These are phyloP conservation scores for Caenorhabditis remanei DNA, from an alignment of 1,140 invertebrate genomes.

Conservation along the genomic window DNA sequence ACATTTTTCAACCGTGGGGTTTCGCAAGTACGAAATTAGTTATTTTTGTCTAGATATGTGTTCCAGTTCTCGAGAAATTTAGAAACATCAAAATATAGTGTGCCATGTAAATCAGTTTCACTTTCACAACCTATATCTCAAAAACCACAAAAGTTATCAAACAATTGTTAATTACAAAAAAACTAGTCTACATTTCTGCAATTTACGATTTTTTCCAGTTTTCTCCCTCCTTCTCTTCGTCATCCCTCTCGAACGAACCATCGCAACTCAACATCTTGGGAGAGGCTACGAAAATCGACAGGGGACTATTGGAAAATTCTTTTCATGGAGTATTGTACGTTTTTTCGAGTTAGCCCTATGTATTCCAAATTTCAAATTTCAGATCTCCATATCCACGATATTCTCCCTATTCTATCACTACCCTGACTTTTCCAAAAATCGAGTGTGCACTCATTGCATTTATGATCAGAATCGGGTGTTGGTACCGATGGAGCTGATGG, in stretches of 20 bases:
- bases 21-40: too few species aligned
- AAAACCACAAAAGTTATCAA: too few species aligned
- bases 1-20: too few species aligned
- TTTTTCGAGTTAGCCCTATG: not conserved
- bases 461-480: constrained; percentile 25
- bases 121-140: too few species aligned
- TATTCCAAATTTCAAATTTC: not conserved
- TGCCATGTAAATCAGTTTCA: too few species aligned
- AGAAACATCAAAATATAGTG: too few species aligned
- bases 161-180: too few species aligned
- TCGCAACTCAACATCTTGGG: constrained; percentile 28
- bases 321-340: constrained; percentile 14
- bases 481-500: constrained; percentile 1
- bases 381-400: not conserved
- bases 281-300: constrained; percentile 45
- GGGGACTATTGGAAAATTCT: not conserved
- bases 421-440: constrained; percentile 3
- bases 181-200: not conserved
- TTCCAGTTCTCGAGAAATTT: too few species aligned
- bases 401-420: not conserved
- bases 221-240: constrained; percentile 21
- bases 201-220: not conserved
- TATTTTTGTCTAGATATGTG: too few species aligned
- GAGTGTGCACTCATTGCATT: constrained; percentile 32
- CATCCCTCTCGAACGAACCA: constrained; percentile 20